These are phyloP conservation scores for Nemoura dubitans DNA, from an alignment of 2,888 invertebrate species.

Conservation along the genomic window DNA sequence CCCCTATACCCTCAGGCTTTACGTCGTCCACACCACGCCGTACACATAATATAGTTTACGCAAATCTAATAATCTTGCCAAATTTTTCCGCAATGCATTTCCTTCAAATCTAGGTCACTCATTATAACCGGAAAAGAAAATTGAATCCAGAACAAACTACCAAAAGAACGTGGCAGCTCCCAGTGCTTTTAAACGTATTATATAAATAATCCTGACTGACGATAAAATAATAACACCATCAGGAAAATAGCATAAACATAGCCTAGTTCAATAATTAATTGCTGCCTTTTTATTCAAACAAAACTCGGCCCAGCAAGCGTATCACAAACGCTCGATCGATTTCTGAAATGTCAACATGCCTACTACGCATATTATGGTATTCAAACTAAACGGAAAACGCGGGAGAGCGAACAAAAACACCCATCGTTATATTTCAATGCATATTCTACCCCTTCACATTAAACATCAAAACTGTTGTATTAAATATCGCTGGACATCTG, in stretches of 20 bases:
- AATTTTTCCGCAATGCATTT: neutral
- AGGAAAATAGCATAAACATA: neutral
- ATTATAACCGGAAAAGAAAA: neutral
- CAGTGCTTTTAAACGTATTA: neutral
- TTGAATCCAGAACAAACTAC: neutral
- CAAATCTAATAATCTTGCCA: neutral
- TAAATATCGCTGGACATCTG: too few relatives aligned
- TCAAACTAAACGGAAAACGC: neutral
- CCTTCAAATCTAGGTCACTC: neutral
- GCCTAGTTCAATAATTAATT: neutral
- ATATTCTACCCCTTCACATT: too few relatives aligned
- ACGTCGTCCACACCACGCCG: too few relatives aligned
- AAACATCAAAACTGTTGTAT: too few relatives aligned
- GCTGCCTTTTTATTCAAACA: neutral
- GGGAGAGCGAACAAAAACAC: neutral
- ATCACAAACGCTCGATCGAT: neutral
- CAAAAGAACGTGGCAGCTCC: neutral
- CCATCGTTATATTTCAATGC: neutral
- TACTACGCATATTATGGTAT: neutral
- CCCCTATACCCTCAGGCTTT: neutral
- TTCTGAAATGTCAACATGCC: neutral
- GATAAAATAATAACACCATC: constrained; percentile 18
- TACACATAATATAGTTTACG: neutral
- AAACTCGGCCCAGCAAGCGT: neutral
- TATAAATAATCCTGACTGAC: neutral